Evolutionary conservation across 92 coral and sea anemone species (phyloP), one percentile per base, ranked within the genome.

Genomic region (Porites lobata): DNA sequence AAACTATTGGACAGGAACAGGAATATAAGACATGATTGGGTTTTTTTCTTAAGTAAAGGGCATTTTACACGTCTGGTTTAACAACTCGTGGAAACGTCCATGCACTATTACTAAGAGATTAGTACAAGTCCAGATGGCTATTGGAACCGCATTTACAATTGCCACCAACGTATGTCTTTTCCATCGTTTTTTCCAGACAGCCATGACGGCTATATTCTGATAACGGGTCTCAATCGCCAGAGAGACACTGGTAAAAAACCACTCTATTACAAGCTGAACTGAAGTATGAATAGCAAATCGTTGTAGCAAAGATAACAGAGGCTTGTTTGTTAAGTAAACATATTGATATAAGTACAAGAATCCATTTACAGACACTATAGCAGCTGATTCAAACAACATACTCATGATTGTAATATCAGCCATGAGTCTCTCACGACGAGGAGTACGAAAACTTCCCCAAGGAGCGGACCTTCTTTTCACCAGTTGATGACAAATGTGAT

Each of bases 131-230:
- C 61, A 56, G 11, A 8, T 0, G 15, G 61, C 61, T 56, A 8
- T 9, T 56, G 61, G 61, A 9, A 56, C 2, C 4, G 61, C 61
- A 56, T 9, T 56, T 56, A 72, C 7, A 18, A 50, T 17, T 6
- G 77, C 77, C 17, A 67, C 75, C 4, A 80, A 71, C 57, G 72
- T 71, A 78, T 82, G 71, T 82, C 78, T 71, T 82, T 71, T 82
- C 86, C 86, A 82, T 14, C 56, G 59, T 22, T 50, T 85, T 12
- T 64, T 26, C 82, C 88, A 85, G 8, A 85, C 88, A 59, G 88
- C 88, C 88, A 85, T 85, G 13, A 85, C 88, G 14, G 88, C 88
- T 18, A 85, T 63, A 67, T 85, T 85, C 88, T 85, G 88, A 75
- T 75, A 85, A 4, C 88, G 88, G 14, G 83, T 85, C 64, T 75